Conservation (phyloP, 2,888 invertebrate species). For the Drosophila birchii region DNA sequence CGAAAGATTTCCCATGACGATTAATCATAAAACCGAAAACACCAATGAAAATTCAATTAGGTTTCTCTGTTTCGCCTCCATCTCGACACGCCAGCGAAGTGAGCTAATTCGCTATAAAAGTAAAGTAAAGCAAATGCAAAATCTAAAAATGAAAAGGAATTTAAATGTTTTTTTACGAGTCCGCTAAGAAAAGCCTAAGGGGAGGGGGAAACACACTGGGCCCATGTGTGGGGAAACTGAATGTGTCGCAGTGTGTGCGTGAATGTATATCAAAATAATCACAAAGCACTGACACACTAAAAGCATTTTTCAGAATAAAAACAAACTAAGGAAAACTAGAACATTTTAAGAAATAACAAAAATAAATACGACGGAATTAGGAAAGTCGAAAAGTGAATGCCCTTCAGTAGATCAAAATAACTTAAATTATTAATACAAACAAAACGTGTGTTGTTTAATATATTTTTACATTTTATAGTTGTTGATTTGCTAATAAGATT, state of each 20-base stretch:
- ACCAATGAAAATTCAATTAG: conserved; percentile 76
- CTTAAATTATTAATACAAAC: not conserved
- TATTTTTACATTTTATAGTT: not conserved
- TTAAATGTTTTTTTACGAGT: conserved; percentile 66
- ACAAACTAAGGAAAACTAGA: conserved; percentile 50
- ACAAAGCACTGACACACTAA: conserved; percentile 59
- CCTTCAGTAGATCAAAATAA: not conserved
- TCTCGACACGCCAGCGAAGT: conserved; percentile 39
- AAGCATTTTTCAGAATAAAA: conserved; percentile 63
- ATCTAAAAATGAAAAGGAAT: conserved; percentile 47
- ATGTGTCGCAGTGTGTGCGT: conserved; percentile 22
- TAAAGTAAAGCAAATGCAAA: conserved; percentile 57
- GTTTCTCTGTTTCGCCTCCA: conserved; percentile 41
- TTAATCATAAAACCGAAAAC: conserved; percentile 70
- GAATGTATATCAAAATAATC: conserved; percentile 68
- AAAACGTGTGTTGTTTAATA: not conserved
- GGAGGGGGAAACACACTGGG: conserved; percentile 12
- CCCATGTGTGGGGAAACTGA: conserved; percentile 54
- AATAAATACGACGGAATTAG: not conserved
- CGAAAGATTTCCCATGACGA: conserved; percentile 67
- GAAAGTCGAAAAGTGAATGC: not conserved
- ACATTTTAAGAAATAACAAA: conserved; percentile 8
- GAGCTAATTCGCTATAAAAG: conserved; percentile 54
- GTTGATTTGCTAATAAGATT: not conserved
- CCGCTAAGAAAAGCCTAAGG: conserved; percentile 34